phyloP scores from a whole-genome alignment of 1,140 invertebrate genomes.

The Sarcophaga peregrina region DNA sequence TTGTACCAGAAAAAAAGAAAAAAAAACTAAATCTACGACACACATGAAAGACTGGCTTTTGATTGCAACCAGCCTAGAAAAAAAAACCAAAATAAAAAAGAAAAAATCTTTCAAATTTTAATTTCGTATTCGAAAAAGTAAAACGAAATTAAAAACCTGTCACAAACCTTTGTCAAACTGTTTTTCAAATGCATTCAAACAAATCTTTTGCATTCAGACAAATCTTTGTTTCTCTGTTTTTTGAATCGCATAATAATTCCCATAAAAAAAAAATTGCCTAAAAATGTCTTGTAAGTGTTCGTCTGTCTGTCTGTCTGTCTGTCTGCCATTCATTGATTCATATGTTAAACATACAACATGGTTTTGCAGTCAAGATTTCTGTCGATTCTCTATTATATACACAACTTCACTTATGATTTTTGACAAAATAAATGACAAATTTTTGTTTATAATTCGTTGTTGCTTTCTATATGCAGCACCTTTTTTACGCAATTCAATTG shows the following conservation, averaged over 20 bases:
- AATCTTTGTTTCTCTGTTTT: constrained; percentile 3
- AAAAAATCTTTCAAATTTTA: no score
- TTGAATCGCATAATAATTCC: not conserved
- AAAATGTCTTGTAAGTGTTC: not conserved
- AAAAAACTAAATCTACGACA: no score
- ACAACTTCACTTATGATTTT: constrained; percentile 10
- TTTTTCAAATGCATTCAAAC: not conserved
- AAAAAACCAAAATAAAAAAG: not conserved
- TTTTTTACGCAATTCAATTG: constrained; percentile 11
- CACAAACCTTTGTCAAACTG: constrained; percentile 26
- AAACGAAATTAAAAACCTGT: not conserved
- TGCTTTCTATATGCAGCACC: not conserved
- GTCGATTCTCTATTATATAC: no score
- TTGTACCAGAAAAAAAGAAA: no score
- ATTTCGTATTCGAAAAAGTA: no score
- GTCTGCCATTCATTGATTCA: no score
- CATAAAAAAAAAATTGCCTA: not conserved
- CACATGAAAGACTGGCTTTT: not conserved
- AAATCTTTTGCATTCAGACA: constrained; percentile 2
- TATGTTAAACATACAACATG: no score
- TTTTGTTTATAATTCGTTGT: not conserved
- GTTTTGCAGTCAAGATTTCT: no score
- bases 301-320: not conserved
- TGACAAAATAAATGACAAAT: constrained; percentile 24
- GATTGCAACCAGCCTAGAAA: not conserved